Evolutionary conservation across 2,113 vertebrate genomes (phyloP), one percentile per base, ranked within the genome.

Genomic region (Peucedramus taeniatus): DNA sequence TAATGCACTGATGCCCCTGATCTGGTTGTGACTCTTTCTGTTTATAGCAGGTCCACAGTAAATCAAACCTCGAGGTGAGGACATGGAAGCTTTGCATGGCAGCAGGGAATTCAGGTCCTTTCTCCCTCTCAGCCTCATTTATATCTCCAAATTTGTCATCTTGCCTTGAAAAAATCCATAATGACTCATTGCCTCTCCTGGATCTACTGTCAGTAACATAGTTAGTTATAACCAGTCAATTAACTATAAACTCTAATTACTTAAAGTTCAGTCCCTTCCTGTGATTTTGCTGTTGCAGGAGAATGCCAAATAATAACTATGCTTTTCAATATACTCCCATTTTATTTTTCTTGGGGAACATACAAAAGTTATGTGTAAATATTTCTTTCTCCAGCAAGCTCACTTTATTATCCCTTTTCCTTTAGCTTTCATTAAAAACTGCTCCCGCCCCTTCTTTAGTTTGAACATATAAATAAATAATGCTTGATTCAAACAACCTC

Each of bases 381-480:
- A 97, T 91, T 94, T 94, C 65, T 95, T 94, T 94, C 93, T 96
- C 90, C 89, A 93, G 71, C 15, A 53, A 93, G 78, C 69, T 44
- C 47, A 72, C 75, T 93, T 97, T 97, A 97, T 96, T 96, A 95
- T 96, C 68, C 94, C 65, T 68, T 93, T 95, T 87, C 79, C 93
- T 95, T 93, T 69, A 94, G 83, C 89, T 95, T 95, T 97, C 94
- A 97, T 96, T 97, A 97, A 97, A 93, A 94, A 74, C 79, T 50
- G 87, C 82, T 95, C 89, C 75, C 13, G 7, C 85, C 76, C 83
- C 85, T 79, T 68, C 87, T 95, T 86, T 66, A 82, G 76, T 91
- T 92, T 20, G 49, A 91, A 84, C 82, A 89, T 95, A 97, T 96
- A 97, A 97, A 97, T 97, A 97, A 95, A 95, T 94, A 97, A 91